These are phyloP conservation scores for Balanococcus diminutus DNA, from an alignment of 2,888 invertebrate genomes.

Conservation along the genomic window DNA sequence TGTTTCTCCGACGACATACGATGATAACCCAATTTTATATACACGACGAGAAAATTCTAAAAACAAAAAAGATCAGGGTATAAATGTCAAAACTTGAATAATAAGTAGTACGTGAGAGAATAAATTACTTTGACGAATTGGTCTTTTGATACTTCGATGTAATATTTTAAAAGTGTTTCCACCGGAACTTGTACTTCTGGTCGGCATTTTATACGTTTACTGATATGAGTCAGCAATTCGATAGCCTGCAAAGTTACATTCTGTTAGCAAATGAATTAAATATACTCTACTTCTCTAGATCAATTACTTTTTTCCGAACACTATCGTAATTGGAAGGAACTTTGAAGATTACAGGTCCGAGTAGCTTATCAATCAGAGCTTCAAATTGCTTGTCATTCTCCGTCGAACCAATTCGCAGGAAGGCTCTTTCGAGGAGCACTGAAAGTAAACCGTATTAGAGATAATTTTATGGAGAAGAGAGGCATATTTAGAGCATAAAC, in stretches of 20 bases:
- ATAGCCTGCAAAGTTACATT: conserved; percentile 71
- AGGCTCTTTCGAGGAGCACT: conserved; percentile 88
- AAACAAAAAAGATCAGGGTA: conserved; percentile 60
- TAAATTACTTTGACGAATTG: conserved; percentile 72
- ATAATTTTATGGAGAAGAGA: neutral
- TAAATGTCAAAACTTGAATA: neutral
- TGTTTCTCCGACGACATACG: conserved; percentile 77
- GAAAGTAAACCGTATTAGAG: conserved; percentile 59
- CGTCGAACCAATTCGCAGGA: conserved; percentile 84
- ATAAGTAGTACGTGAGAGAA: conserved; percentile 8
- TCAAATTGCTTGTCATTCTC: conserved; percentile 89
- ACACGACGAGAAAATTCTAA: conserved; percentile 92
- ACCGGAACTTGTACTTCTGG: conserved; percentile 85
- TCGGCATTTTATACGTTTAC: conserved; percentile 84
- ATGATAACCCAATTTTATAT: conserved; percentile 90
- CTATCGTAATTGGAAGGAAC: conserved; percentile 84
- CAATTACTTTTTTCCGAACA: conserved; percentile 70
- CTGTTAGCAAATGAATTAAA: neutral
- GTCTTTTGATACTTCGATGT: conserved; percentile 67
- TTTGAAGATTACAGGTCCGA: conserved; percentile 88
- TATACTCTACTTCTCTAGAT: neutral
- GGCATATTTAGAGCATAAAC: neutral
- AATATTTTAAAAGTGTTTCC: conserved; percentile 67
- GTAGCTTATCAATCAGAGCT: conserved; percentile 77
- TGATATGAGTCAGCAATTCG: conserved; percentile 89